phyloP scores from a whole-genome alignment of 2,888 invertebrate genomes.

The Camptogramma bilineatum region DNA sequence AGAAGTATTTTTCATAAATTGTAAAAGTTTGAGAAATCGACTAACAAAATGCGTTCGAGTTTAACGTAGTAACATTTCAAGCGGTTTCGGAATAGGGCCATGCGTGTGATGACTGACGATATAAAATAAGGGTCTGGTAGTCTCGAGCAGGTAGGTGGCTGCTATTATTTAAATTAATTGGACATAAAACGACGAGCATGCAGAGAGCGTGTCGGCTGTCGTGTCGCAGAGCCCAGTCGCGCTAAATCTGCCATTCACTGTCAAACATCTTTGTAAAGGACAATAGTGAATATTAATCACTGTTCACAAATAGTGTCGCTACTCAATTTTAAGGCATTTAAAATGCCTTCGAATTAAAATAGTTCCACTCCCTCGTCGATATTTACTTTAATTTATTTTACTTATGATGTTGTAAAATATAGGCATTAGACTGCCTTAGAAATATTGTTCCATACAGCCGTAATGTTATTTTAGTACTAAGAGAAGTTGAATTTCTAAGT shows the following conservation, averaged over 20 bases:
- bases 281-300: conserved; percentile 47
- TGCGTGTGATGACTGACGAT: conserved; percentile 41
- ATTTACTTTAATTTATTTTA: background rate
- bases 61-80: conserved; percentile 30
- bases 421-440: background rate
- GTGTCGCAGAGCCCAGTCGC: conserved; percentile 55
- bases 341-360: background rate
- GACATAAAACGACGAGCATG: conserved; percentile 76
- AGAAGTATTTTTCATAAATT: background rate
- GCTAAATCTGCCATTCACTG: conserved; percentile 58
- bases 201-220: conserved; percentile 69
- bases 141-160: conserved; percentile 71
- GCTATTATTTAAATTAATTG: conserved; percentile 84
- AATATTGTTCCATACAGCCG: background rate
- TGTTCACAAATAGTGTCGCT: conserved; percentile 26
- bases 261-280: conserved; percentile 42
- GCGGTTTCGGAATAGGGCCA: conserved; percentile 35
- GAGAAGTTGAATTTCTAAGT: background rate
- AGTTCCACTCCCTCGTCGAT: background rate
- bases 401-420: background rate
- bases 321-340: background rate
- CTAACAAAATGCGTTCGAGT: conserved; percentile 15
- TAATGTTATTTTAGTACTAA: too few species aligned
- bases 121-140: conserved; percentile 59
- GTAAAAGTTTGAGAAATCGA: background rate